Evolutionary conservation across 1,140 invertebrate species (phyloP).

Genomic region (Acromyrmex heyeri): DNA sequence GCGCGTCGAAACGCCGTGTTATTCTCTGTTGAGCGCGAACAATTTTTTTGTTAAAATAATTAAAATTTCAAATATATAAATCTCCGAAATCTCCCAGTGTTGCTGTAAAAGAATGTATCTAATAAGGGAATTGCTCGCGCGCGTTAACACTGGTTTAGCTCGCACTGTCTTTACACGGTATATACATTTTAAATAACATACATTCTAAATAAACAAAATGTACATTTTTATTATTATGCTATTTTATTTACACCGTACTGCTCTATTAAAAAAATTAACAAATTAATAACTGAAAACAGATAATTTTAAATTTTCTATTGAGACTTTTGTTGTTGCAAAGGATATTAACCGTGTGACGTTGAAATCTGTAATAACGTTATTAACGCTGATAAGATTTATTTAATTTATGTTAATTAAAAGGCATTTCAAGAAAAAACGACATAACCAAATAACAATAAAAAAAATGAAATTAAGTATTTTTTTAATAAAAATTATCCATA

Average conservation of each 20-base stretch:
- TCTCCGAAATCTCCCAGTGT: background rate
- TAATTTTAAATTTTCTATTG: background rate
- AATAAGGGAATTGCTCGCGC: background rate
- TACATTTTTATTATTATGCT: background rate
- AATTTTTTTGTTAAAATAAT: conserved; percentile 16
- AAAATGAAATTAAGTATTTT: no score
- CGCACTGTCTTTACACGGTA: background rate
- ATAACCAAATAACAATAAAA: no score
- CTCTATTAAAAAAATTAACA: conserved; percentile 9
- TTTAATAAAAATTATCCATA: no score
- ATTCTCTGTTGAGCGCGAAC: background rate
- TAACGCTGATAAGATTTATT: no score
- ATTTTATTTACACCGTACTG: background rate
- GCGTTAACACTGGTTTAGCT: background rate
- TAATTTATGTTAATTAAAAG: no score
- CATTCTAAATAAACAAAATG: background rate
- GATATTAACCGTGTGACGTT: no score
- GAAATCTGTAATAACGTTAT: no score
- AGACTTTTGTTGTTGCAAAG: background rate
- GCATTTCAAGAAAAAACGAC: no score
- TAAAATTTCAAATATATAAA: background rate
- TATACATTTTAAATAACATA: background rate
- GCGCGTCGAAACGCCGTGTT: background rate
- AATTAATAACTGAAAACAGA: background rate
- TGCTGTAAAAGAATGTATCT: background rate